These are phyloP conservation scores for Ophioninae sp. DNA, from an alignment of 2,888 invertebrate species.

Conservation along the genomic window DNA sequence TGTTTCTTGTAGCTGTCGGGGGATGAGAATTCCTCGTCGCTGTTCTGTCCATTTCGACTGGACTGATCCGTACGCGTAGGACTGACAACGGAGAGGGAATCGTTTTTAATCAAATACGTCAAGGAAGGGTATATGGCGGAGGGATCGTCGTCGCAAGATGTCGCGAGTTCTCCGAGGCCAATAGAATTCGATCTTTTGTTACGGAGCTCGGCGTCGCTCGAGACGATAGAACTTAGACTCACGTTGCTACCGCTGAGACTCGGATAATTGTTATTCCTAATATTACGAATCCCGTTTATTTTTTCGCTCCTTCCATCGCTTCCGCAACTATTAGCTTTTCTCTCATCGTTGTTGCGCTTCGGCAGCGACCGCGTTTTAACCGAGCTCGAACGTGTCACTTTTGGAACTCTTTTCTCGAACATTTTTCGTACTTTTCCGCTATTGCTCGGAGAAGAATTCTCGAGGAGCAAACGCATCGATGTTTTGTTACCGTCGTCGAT, in stretches of 20 bases:
- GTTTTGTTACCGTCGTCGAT: background rate
- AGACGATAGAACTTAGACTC: constrained; percentile 75
- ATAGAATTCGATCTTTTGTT: constrained; percentile 74
- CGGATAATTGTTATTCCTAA: constrained; percentile 65
- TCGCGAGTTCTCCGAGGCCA: constrained; percentile 86
- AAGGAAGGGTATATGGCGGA: constrained; percentile 81
- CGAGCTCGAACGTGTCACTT: constrained; percentile 71
- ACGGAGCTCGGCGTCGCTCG: constrained; percentile 71
- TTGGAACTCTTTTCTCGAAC: constrained; percentile 66
- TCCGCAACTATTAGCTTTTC: constrained; percentile 59
- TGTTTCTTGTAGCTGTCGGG: constrained; percentile 76
- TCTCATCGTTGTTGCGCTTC: constrained; percentile 65
- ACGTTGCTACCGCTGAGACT: constrained; percentile 72
- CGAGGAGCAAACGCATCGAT: constrained; percentile 13
- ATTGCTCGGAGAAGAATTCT: constrained; percentile 20
- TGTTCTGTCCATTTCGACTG: constrained; percentile 69
- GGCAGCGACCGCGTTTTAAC: constrained; percentile 71
- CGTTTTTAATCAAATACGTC: constrained; percentile 78
- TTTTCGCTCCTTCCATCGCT: constrained; percentile 24
- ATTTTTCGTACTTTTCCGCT: constrained; percentile 66
- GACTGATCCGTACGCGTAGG: constrained; percentile 62
- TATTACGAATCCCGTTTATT: constrained; percentile 57
- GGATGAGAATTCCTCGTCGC: constrained; percentile 76
- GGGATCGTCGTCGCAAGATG: constrained; percentile 86
- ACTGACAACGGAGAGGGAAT: constrained; percentile 78